These are phyloP conservation scores for Huso huso DNA, from an alignment of 2,797 vertebrate species.

Conservation along the genomic window DNA sequence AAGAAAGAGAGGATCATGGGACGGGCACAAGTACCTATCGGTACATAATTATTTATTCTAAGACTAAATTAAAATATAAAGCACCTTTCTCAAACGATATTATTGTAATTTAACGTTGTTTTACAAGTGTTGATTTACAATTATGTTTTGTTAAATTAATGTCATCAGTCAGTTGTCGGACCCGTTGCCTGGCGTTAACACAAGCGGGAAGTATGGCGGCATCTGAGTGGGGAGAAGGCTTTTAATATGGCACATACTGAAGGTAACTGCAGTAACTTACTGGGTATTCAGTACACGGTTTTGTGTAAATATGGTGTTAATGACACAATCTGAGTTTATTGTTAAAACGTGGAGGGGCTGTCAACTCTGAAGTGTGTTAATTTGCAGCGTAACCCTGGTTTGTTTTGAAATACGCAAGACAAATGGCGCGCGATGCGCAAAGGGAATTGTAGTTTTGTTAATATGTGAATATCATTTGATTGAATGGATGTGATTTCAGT, in stretches of 20 bases:
- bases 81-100: not conserved
- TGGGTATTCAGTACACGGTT: too few species aligned
- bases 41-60: slow-evolving; percentile 15
- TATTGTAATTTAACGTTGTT: not conserved
- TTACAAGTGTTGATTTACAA: not conserved
- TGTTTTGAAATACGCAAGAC: slow-evolving; percentile 10
- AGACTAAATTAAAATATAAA: not conserved
- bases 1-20: slow-evolving; percentile 48
- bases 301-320: too few species aligned
- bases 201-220: slow-evolving; percentile 56
- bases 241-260: slow-evolving; percentile 18
- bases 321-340: not conserved
- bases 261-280: not conserved
- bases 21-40: slow-evolving; percentile 17
- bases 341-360: too few species aligned
- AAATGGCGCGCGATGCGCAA: not conserved
- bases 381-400: not conserved
- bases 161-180: slow-evolving; percentile 10
- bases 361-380: too few species aligned
- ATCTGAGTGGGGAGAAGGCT: slow-evolving; percentile 13
- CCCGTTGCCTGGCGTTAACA: slow-evolving; percentile 40
- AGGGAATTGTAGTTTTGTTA: slow-evolving; percentile 42
- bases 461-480: not conserved
- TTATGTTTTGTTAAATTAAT: not conserved
- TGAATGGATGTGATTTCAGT: not conserved